phyloP scores from a whole-genome alignment of 2,113 vertebrate genomes.

The Stegastes partitus region DNA sequence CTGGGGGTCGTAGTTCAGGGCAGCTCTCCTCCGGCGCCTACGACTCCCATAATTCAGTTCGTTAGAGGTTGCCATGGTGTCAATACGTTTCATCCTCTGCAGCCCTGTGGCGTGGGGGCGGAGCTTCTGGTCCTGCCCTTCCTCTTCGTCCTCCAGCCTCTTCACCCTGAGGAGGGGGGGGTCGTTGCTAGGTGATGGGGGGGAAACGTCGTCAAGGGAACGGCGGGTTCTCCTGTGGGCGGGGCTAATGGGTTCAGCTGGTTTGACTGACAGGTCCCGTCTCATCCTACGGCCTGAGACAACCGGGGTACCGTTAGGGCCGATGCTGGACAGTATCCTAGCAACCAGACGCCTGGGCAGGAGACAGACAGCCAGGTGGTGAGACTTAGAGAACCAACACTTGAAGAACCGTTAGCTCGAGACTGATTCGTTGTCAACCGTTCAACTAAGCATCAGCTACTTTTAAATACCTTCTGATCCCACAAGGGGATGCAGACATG shows the following conservation, averaged over 20 bases:
- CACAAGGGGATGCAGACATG: too few species aligned
- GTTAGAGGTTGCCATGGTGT: conserved; percentile 47
- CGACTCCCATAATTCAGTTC: conserved; percentile 65
- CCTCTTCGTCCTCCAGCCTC: conserved; percentile 77
- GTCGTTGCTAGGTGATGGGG: conserved; percentile 55
- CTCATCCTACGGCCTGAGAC: conserved; percentile 54
- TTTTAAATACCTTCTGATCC: too few species aligned
- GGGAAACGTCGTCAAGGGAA: conserved; percentile 75
- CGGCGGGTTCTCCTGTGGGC: conserved; percentile 77
- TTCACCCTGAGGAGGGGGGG: conserved; percentile 84
- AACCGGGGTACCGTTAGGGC: conserved; percentile 24
- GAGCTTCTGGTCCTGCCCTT: conserved; percentile 34
- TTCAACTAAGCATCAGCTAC: too few species aligned
- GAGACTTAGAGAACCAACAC: too few species aligned
- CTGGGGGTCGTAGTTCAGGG: conserved; percentile 78
- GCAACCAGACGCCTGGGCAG: conserved; percentile 77
- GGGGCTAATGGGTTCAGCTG: conserved; percentile 8
- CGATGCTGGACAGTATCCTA: conserved; percentile 77
- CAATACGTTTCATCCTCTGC: conserved; percentile 84
- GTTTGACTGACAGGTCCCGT: conserved; percentile 65
- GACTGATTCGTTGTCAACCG: too few species aligned
- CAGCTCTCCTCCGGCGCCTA: conserved; percentile 69
- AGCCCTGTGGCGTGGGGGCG: conserved; percentile 53
- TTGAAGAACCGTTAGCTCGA: too few species aligned
- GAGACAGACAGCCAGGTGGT: neutral